phyloP scores from a whole-genome alignment of 2,113 vertebrate species.

The Agapornis roseicollis region DNA sequence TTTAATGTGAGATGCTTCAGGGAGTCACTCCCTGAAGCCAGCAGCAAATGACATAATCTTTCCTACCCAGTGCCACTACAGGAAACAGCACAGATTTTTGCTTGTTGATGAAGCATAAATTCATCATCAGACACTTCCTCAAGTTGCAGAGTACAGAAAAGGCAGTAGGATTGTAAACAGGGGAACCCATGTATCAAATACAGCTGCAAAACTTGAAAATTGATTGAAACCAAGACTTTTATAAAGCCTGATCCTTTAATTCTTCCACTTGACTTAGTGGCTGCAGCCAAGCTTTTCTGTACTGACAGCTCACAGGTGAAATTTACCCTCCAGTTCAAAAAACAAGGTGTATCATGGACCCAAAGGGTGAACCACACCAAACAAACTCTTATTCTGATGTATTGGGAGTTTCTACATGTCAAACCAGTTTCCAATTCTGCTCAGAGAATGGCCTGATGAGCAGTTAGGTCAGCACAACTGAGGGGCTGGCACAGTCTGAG shows the following conservation, averaged over 20 bases:
- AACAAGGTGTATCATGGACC: neutral
- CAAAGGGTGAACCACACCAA: neutral
- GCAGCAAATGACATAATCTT: neutral
- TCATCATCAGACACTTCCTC: neutral
- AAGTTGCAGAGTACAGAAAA: neutral
- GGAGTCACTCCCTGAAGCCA: neutral
- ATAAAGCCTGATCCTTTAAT: neutral
- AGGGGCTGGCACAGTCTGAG: neutral
- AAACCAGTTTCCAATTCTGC: neutral
- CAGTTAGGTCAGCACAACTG: neutral
- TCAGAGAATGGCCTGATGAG: neutral
- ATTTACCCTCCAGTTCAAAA: neutral
- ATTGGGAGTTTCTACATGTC: neutral
- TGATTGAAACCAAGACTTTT: neutral
- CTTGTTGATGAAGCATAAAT: neutral
- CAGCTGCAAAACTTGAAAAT: neutral
- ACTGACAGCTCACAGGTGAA: neutral
- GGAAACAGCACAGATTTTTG: neutral
- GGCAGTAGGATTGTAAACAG: neutral
- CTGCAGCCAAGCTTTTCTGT: neutral
- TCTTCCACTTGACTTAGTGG: neutral
- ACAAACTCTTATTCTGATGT: neutral
- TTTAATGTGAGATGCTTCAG: neutral
- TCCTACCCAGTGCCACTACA: neutral
- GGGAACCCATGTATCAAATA: neutral